A percentile compares a stretch with the other conserved stretches of the same genome.
Evolutionary conservation across 2,113 vertebrate genomes (phyloP).

Genomic region (Gopherus flavomarginatus): DNA sequence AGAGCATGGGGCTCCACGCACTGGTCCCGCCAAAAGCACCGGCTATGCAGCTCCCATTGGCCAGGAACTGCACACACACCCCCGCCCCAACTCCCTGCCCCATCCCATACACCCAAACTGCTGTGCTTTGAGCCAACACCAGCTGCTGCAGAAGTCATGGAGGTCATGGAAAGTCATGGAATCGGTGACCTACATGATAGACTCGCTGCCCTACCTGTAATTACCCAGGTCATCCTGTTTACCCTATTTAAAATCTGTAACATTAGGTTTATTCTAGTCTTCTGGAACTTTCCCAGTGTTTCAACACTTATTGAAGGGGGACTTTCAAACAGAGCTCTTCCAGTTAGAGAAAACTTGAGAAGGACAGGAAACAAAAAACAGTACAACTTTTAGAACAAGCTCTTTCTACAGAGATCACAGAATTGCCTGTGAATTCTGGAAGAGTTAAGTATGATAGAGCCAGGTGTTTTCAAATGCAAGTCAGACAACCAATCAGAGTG

Average conservation of each 20-base stretch:
- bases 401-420: background rate
- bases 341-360: background rate
- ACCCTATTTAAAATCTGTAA: background rate
- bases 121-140: too few species aligned
- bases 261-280: background rate
- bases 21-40: too few species aligned
- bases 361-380: background rate
- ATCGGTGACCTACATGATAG: too few species aligned
- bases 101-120: too few species aligned
- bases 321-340: background rate
- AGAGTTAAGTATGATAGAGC: background rate
- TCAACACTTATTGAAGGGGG: background rate
- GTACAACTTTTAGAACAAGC: background rate
- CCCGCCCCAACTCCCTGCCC: too few species aligned
- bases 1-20: too few species aligned
- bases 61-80: too few species aligned
- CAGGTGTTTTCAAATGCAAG: background rate
- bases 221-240: background rate
- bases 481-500: background rate
- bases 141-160: too few species aligned
- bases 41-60: too few species aligned
- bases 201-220: too few species aligned
- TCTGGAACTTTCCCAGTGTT: background rate
- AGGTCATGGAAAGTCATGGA: too few species aligned
- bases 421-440: accelerated